These are phyloP conservation scores for Neotoxoptera formosana DNA, from an alignment of 1,140 invertebrate species.

Conservation along the genomic window DNA sequence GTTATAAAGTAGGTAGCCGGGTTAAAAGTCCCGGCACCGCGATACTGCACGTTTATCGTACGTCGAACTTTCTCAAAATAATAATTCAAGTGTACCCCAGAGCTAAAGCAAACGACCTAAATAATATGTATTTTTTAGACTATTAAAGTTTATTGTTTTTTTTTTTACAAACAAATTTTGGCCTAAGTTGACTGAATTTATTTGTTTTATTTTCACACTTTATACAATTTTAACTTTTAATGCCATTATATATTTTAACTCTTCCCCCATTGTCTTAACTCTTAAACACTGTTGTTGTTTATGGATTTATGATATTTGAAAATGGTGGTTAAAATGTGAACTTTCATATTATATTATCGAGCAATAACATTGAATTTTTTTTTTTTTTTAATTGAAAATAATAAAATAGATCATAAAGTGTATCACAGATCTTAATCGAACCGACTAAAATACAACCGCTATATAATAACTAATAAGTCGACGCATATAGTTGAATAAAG, in stretches of 20 bases:
- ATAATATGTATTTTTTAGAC: neutral
- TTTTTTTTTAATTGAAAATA: neutral
- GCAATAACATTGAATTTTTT: neutral
- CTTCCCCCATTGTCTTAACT: neutral
- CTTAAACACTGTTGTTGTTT: neutral
- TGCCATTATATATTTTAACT: neutral
- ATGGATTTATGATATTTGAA: slow-evolving; percentile 4
- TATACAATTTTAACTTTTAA: neutral
- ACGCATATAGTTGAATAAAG: neutral
- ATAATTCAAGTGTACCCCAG: neutral
- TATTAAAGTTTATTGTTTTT: neutral
- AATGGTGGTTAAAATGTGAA: neutral
- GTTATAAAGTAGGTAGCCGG: neutral
- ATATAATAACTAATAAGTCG: neutral
- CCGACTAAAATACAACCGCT: neutral
- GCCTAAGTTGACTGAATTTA: neutral
- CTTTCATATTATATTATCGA: neutral
- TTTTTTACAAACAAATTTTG: neutral
- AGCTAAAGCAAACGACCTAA: neutral
- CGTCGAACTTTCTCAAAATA: neutral
- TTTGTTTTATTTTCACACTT: neutral
- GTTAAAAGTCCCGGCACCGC: neutral
- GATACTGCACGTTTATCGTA: neutral
- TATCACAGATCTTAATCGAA: neutral
- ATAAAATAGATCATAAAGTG: neutral